Base-by-base conservation (phyloP, 2,797 vertebrate species). In the Natrix natrix region DNA sequence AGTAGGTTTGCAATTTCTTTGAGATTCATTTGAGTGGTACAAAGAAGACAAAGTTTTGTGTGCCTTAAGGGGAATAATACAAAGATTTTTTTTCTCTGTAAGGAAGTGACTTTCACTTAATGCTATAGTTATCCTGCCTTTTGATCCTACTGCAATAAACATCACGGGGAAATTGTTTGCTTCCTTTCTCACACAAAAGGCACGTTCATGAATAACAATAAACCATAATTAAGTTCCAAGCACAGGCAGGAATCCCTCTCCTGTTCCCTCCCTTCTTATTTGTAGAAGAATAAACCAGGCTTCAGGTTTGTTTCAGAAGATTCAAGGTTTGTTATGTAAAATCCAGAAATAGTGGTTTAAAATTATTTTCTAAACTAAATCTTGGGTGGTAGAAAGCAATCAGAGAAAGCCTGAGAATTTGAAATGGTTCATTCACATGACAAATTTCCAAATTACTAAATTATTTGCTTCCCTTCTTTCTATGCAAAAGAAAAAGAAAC, bases 301-400 rank as follows among this genome's bases (percentile, higher is more conserved):
- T 48, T 24, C 43, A 48, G 10, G 22, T 83, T 83, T 83, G 74
- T 83, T 83, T 83, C 74, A 83, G 8, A 83, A 48, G 88, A 90
- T 63, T 63, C 93, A 55, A 48, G 20, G 43, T 48, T 83, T 83
- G 74, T 92, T 78, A 94, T 78, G 89, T 88, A 11, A 12, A 90
- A 83, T 48, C 74, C 37, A 48, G 74, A 48, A 48, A 83, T 11
- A 48, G 74, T 83, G 37, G 74, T 48, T 83, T 83, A 83, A 83
- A 83, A 83, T 43, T 22, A 78, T 83, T 83, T 83, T 83, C 37
- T 74, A 32, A 32, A n/a, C 5, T 32, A 69, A 69, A 69, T 32
- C 66, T 43, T 22, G 8, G 37, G 8, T 78, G 37, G 32, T 22
- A 37, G 74, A 78, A 43, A 78, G 37, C 17, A 43, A 78, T 11